Base-by-base conservation (phyloP, 2,888 invertebrate genomes). In the Tupiocoris notatus region DNA sequence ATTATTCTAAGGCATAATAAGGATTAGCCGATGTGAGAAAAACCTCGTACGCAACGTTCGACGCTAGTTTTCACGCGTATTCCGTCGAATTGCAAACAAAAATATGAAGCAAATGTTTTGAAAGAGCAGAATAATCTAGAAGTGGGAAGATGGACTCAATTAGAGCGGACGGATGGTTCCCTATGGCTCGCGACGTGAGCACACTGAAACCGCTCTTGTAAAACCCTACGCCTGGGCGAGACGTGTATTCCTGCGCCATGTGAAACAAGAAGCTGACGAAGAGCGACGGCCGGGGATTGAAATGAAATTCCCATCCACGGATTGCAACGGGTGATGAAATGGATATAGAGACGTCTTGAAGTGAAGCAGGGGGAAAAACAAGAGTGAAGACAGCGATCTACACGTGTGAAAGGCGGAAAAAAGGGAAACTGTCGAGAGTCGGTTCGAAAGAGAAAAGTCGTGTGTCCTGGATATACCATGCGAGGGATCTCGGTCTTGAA, bases 341-440 rank as follows among this genome's bases (percentile, higher is more conserved):
- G 67, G 39, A 39, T 56, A 67, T 67, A 67, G 39, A 67, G 67
- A 67, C 67, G 57, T 67, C 67, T 67, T 56, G 56, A 39, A 20
- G 65, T 65, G 39, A 18, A 39, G 65, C 22, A 39, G 67, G 56
- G 56, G 57, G 56, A 67, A 67, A 67, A 67, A 22, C 67, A 67
- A 67, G 67, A 67, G 67, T 67, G 67, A 67, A 67, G 67, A 67
- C 67, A 67, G 67, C 39, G 39, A 39, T 39, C 39, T 56, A 67
- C 67, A 67, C 67, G 67, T 67, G 67, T 67, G 67, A 67, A 67
- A 67, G 67, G 67, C 56, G 67, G 54, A 67, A 67, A 67, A 67
- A 67, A 67, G 67, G 67, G 56, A 67, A 67, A 67, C 39, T 67
- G 67, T 39, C 56, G 67, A 67, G 67, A 67, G 67, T 39, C 39